Evolutionary conservation across 2,888 invertebrate genomes (phyloP).

Genomic region (Carpatolechia fugitivella): DNA sequence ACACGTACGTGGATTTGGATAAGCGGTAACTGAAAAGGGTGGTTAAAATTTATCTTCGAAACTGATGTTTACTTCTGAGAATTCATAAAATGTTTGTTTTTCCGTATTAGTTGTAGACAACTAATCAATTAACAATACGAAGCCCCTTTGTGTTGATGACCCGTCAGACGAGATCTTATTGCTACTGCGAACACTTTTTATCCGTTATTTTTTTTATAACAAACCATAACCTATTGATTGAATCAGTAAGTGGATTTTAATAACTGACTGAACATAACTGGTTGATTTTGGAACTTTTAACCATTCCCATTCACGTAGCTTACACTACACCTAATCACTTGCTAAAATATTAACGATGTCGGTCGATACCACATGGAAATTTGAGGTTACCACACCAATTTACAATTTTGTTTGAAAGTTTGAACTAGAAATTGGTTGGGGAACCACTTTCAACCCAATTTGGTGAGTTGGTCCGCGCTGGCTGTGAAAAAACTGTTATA

Average conservation of each 20-base stretch:
- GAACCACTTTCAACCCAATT: slow-evolving; percentile 4
- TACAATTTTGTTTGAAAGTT: neutral
- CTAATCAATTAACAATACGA: too few species aligned
- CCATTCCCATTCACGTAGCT: neutral
- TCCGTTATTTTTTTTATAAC: too few species aligned
- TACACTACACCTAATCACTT: neutral
- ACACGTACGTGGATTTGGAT: neutral
- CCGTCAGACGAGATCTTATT: too few species aligned
- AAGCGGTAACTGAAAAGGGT: neutral
- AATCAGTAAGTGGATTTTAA: too few species aligned
- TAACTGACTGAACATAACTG: too few species aligned
- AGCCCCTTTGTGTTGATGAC: too few species aligned
- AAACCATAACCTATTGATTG: too few species aligned
- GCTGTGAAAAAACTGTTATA: slow-evolving; percentile 6
- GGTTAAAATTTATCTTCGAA: neutral
- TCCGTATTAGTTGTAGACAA: too few species aligned
- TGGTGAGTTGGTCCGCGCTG: neutral
- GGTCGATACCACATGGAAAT: neutral
- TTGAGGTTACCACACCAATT: neutral
- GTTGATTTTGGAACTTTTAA: too few species aligned
- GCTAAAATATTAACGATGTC: neutral
- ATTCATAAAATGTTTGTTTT: neutral
- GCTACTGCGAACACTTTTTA: too few species aligned
- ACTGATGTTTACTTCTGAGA: neutral
- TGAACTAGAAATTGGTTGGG: slow-evolving; percentile 8